Percentiles rank a stretch among this genome's conserved stretches.
These are phyloP conservation scores for Euphonia xanthogaster DNA, from an alignment of 2,797 vertebrate genomes.

Conservation along the genomic window DNA sequence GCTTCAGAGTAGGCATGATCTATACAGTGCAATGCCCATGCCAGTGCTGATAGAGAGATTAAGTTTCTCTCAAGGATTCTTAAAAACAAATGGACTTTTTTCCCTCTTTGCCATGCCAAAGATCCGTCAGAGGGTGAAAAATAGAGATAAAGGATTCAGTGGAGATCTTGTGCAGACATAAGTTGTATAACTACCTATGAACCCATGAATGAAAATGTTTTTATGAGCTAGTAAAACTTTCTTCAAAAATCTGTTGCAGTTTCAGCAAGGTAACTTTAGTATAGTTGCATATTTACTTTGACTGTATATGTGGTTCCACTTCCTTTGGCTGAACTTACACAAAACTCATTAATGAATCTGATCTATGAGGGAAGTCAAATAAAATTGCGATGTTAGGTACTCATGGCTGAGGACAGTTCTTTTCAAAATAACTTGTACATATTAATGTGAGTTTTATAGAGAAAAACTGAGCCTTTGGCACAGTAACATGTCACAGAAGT, in stretches of 20 bases:
- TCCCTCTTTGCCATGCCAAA: not conserved
- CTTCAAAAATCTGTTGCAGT: not conserved
- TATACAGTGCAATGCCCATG: not conserved
- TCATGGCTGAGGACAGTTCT: not conserved
- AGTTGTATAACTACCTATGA: not conserved
- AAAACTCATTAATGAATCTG: not conserved
- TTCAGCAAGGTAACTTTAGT: not conserved
- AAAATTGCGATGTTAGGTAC: not conserved
- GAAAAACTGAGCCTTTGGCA: not conserved
- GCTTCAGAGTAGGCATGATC: not conserved
- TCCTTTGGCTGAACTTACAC: not conserved
- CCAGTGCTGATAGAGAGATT: constrained; percentile 6
- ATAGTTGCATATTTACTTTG: not conserved
- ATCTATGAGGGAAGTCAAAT: not conserved
- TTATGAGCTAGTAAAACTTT: not conserved
- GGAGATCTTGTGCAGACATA: not conserved
- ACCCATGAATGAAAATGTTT: not conserved
- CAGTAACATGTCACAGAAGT: not conserved
- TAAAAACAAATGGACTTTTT: not conserved
- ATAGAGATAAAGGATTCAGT: not conserved
- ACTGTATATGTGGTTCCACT: not conserved
- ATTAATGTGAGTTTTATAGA: not conserved
- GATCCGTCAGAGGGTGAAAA: constrained; percentile 5
- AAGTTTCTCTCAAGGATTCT: constrained; percentile 6
- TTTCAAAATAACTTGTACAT: not conserved